phyloP scores from a whole-genome alignment of 2,113 vertebrate species.

The Eulemur rufifrons region DNA sequence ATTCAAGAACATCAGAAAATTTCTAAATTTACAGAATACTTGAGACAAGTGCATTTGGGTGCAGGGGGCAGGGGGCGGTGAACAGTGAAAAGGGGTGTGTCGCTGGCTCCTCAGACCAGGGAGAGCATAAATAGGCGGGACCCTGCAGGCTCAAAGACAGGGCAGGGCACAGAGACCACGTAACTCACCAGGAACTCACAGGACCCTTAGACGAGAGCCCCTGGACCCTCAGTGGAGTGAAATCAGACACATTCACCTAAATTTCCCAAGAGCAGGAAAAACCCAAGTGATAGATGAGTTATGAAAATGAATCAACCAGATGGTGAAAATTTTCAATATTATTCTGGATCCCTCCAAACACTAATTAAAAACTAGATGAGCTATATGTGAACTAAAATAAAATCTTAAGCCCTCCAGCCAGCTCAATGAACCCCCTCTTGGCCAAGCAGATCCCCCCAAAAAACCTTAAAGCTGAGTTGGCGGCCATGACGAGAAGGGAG shows the following conservation, averaged over 20 bases:
- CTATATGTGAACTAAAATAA: too few species aligned
- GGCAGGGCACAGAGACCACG: rapidly evolving
- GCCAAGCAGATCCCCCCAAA: too few species aligned
- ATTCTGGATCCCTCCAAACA: not conserved
- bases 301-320: not conserved
- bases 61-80: rapidly evolving
- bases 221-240: not conserved
- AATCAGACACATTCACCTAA: not conserved
- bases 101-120: not conserved
- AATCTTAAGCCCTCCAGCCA: too few species aligned
- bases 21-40: not conserved
- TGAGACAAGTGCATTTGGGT: too few species aligned
- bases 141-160: not conserved
- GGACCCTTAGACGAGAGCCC: not conserved
- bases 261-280: not conserved
- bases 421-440: too few species aligned
- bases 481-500: too few species aligned
- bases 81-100: not conserved
- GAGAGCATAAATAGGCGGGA: rapidly evolving
- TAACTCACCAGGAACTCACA: not conserved
- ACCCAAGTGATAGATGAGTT: too few species aligned
- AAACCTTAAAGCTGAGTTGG: too few species aligned
- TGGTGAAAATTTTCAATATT: not conserved
- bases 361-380: not conserved
- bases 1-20: not conserved